Conservation (phyloP, 1,140 invertebrate species). For the Trichonephila inaurata region DNA sequence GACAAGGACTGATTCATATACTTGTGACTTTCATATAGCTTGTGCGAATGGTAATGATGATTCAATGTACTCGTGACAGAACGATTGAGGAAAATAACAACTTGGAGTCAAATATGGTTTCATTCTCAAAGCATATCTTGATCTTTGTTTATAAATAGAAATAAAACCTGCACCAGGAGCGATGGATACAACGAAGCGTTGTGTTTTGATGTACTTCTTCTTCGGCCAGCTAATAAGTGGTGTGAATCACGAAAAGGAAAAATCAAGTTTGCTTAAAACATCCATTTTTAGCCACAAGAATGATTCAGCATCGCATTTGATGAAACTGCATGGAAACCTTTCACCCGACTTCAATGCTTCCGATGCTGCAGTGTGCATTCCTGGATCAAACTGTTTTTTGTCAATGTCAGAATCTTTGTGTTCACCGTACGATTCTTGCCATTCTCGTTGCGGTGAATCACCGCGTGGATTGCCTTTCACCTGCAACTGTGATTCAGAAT, state of each 20-base stretch:
- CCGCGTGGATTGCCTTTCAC: constrained; percentile 12
- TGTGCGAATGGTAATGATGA: not conserved
- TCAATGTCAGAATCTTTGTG: constrained; percentile 8
- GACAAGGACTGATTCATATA: not conserved
- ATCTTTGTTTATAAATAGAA: not conserved
- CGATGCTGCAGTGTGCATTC: not conserved
- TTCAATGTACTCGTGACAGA: not conserved
- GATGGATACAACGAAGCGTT: not conserved
- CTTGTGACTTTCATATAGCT: not conserved
- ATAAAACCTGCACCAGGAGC: not conserved
- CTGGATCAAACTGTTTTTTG: not conserved
- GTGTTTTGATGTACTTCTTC: constrained; percentile 3
- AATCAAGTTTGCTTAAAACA: not conserved
- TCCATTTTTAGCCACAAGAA: not conserved
- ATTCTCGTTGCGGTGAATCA: constrained; percentile 42
- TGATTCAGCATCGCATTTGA: not conserved
- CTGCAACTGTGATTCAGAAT: constrained; percentile 65
- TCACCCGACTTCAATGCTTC: not conserved
- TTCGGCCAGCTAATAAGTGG: constrained; percentile 43
- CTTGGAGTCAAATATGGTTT: not conserved
- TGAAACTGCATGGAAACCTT: not conserved
- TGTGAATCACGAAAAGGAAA: constrained; percentile 4
- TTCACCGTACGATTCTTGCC: constrained; percentile 66
- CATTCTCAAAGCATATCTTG: not conserved
- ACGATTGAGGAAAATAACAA: too few species aligned